Base-by-base conservation (phyloP, 1,140 invertebrate species). In the Anastrepha obliqua region DNA sequence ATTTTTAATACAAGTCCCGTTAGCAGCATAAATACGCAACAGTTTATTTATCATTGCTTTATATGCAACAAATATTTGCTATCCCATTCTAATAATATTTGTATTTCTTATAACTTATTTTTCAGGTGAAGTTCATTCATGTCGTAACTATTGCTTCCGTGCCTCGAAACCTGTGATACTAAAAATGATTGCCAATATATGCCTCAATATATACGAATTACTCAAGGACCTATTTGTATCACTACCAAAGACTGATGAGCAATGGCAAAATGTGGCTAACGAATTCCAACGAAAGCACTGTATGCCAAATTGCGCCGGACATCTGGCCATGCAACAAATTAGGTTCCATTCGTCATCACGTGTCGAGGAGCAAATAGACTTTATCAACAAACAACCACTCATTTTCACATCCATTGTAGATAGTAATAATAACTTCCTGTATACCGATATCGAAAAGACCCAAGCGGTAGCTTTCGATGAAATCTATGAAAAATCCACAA, bases 101-200 rank as follows among this genome's bases (percentile, higher is more conserved):
- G 29, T 29, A 29, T 29, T 29, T 29, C 29, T 29, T 29, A 1
- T 29, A 29, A 29, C 29, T 29, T 29, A 29, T 29, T 42, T 74
- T 67, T 64, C 87, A 93, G 92, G 92, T 90, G 92, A 93, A 91
- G 90, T 93, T 64, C 92, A 93, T 90, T 92, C 92, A 87, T 93
- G 92, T 90, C 91, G 92, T 89, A 92, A 93, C 89, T 93, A 93
- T 90, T 93, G 92, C 90, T 92, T 93, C 90, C 91, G 91, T 91
- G 92, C 92, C 90, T 93, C 92, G 86, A 92, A 93, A 90, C 90
- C 92, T 91, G 92, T 93, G 90, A 93, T 93, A 91, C 90, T 92
- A 89, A 91, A 91, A 91, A 93, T 93, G 92, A 92, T 93, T 90
- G 91, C 91, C 90, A 92, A 93, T 89, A 93, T 93, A 89, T 93